Conservation (phyloP, 1,140 invertebrate species). For the Aradophagus sp. region DNA sequence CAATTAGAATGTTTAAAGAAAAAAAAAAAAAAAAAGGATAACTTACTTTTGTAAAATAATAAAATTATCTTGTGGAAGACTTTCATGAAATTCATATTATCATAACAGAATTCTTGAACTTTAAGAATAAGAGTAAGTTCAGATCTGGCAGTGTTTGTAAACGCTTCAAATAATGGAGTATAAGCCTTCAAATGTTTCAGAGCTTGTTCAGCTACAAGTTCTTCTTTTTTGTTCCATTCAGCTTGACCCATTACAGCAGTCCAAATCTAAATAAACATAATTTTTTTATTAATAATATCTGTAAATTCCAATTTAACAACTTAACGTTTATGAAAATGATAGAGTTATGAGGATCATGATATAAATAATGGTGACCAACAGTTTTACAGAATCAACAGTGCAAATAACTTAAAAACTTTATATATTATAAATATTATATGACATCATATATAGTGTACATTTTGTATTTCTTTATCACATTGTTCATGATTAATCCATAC, state of each 20-base stretch:
- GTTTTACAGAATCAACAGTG: no score
- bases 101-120: conserved; percentile 97
- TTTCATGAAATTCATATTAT: conserved; percentile 99
- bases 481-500: no score
- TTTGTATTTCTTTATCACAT: no score
- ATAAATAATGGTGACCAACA: no score
- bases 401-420: no score
- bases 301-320: no score
- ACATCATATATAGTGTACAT: no score
- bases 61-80: conserved; percentile 98
- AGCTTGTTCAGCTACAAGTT: conserved; percentile 94
- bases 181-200: conserved; percentile 92
- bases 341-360: no score
- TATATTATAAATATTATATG: no score
- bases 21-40: no score
- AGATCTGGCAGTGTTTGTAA: conserved; percentile 87
- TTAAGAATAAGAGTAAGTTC: conserved; percentile 91
- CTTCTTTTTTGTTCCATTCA: conserved; percentile 99
- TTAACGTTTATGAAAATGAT: no score
- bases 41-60: conserved; percentile 94
- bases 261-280: conserved; percentile 89
- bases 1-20: background rate
- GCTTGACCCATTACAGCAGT: conserved; percentile 93
- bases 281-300: no score
- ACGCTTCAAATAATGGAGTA: conserved; percentile 88